A percentile compares a stretch with the other conserved stretches of the same genome.
phyloP scores from a whole-genome alignment of 2,888 invertebrate species.

The Magallana nippona region DNA sequence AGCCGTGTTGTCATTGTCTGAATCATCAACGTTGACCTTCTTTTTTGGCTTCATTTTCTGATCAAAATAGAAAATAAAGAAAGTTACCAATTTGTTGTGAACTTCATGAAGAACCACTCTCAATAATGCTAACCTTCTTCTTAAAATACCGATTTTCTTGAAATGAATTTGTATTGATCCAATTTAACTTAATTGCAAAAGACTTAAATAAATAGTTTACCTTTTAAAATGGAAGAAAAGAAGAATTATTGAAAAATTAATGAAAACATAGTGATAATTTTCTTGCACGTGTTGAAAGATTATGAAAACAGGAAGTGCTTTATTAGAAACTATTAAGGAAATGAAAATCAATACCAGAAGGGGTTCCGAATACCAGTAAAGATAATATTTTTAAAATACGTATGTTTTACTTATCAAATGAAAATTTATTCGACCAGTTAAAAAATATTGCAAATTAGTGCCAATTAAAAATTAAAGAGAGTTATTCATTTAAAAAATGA shows the following conservation, averaged over 20 bases:
- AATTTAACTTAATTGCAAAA: background rate
- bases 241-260: background rate
- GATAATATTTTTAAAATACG: too few relatives aligned
- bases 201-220: background rate
- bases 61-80: background rate
- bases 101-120: too few relatives aligned
- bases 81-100: background rate
- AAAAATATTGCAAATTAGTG: too few relatives aligned
- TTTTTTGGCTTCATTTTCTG: constrained; percentile 6
- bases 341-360: background rate
- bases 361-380: background rate
- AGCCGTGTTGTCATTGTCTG: background rate
- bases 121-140: too few relatives aligned
- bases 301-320: constrained; percentile 3
- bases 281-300: constrained; percentile 18
- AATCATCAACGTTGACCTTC: background rate
- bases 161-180: background rate
- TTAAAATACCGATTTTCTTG: background rate
- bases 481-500: background rate
- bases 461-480: too few relatives aligned
- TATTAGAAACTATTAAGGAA: background rate
- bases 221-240: background rate
- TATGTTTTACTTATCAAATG: too few relatives aligned
- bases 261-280: background rate
- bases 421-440: too few relatives aligned